Percentiles rank a stretch among this genome's conserved stretches.
Evolutionary conservation across 2,888 invertebrate species (phyloP).

Genomic region (Caenorhabditis sp.): DNA sequence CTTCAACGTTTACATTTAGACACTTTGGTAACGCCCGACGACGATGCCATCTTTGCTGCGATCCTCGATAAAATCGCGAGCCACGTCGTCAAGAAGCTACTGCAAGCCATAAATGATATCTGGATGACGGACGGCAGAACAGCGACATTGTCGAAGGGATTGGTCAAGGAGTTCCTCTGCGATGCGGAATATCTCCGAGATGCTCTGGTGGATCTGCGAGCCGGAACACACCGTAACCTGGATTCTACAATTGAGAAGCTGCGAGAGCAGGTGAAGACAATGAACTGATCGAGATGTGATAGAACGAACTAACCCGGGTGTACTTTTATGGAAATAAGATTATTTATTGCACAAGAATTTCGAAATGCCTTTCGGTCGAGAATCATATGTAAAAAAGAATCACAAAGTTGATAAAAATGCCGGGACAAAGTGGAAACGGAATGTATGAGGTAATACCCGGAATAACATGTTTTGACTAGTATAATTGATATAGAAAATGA

Average conservation of each 20-base stretch:
- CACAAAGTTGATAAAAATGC: conserved; percentile 8
- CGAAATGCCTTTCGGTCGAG: background rate
- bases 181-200: conserved; percentile 64
- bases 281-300: conserved; percentile 1
- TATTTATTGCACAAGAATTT: conserved; percentile 35
- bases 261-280: conserved; percentile 49
- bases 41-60: conserved; percentile 56
- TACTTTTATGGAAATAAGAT: conserved; percentile 9
- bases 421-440: background rate
- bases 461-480: background rate
- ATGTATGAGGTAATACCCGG: conserved; percentile 8
- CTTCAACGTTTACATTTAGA: background rate
- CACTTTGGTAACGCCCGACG: conserved; percentile 33
- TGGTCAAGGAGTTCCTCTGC: conserved; percentile 63
- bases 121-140: conserved; percentile 52
- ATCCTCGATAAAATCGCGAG: conserved; percentile 58
- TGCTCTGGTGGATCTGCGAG: conserved; percentile 58
- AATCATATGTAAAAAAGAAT: conserved; percentile 11
- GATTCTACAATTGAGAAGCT: conserved; percentile 54
- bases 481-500: background rate
- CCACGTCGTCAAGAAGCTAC: conserved; percentile 59
- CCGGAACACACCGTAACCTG: conserved; percentile 49
- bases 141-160: conserved; percentile 46
- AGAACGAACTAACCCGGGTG: conserved; percentile 9
- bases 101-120: conserved; percentile 60